Evolutionary conservation across 2,113 vertebrate genomes (phyloP), one percentile per base, ranked within the genome.

Genomic region (Lepisosteus osseus): DNA sequence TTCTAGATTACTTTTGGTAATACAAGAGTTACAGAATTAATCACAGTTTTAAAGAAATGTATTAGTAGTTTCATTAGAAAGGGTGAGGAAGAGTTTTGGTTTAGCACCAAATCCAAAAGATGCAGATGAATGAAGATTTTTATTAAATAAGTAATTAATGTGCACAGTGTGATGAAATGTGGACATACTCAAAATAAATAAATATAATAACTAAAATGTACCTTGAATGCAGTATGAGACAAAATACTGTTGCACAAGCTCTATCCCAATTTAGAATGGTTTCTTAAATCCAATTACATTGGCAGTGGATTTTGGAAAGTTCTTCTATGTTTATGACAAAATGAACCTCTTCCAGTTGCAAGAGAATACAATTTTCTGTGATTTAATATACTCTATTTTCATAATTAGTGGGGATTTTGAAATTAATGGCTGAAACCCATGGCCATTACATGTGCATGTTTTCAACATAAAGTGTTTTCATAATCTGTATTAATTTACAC

Each of bases 131-230:
- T 79, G 77, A 75, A 82, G 76, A 81, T 13, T 41, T 70, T 82
- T 83, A 82, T 68, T 71, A 59, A 76, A 63, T 14, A 75, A 87
- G 77, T 29, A 29, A 29, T 29, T 87, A 86, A 88, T 88, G 86
- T 86, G 78, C 68, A 86, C 82, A 80, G 83, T 72, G 70, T 78
- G 81, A 81, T 86, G 79, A 83, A 84, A 86, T 84, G 85, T 80
- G 65, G 82, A 77, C 75, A 74, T 74, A 79, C 80, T 80, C 68
- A 79, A 82, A 78, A 77, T 75, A 79, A 74, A 79, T 74, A 29
- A 29, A 29, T 29, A 29, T 29, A 29, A 29, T 29, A 29, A 29
- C 29, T 74, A 72, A 74, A 80, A 79, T 67, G 12, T 14, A 77
- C 71, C 71, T 85, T 82, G 84, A 78, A 85, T 87, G 79, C 81